Evolutionary conservation across 2,888 invertebrate genomes (phyloP).

Genomic region (Acanthosepion pharaonis): DNA sequence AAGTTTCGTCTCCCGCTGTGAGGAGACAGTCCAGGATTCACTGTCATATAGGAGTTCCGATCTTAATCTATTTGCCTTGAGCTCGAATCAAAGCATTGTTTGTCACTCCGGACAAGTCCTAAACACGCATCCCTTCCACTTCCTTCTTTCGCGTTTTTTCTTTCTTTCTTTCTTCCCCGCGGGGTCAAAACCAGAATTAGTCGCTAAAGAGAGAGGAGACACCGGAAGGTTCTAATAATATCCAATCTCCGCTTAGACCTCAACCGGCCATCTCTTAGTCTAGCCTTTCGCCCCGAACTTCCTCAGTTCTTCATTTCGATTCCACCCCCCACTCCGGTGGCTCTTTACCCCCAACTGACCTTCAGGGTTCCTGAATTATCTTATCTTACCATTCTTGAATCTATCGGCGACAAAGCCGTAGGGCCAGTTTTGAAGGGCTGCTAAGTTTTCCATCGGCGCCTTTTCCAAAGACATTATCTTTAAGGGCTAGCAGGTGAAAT

Average conservation of each 20-base stretch:
- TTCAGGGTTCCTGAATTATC: neutral
- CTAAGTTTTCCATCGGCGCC: neutral
- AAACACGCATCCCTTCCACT: too few relatives aligned
- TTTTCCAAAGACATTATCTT: neutral
- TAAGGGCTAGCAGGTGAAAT: constrained; percentile 18
- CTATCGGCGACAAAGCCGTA: neutral
- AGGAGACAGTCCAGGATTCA: too few relatives aligned
- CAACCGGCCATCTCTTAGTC: neutral
- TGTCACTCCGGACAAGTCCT: too few relatives aligned
- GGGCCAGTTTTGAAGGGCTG: neutral
- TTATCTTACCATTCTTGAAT: neutral
- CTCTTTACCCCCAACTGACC: constrained; percentile 17
- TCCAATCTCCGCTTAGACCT: neutral
- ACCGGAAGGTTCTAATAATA: neutral
- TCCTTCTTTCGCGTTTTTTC: too few relatives aligned
- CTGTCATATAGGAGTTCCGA: too few relatives aligned
- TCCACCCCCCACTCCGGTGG: neutral
- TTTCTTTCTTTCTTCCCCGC: too few relatives aligned
- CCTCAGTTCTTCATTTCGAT: neutral
- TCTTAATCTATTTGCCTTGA: too few relatives aligned
- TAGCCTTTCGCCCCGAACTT: neutral
- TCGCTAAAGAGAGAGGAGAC: neutral
- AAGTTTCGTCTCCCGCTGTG: too few relatives aligned
- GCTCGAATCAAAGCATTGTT: too few relatives aligned
- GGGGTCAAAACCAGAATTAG: too few relatives aligned